Conservation (phyloP, 1,140 invertebrate genomes). For the Tetragnatha versicolor region DNA sequence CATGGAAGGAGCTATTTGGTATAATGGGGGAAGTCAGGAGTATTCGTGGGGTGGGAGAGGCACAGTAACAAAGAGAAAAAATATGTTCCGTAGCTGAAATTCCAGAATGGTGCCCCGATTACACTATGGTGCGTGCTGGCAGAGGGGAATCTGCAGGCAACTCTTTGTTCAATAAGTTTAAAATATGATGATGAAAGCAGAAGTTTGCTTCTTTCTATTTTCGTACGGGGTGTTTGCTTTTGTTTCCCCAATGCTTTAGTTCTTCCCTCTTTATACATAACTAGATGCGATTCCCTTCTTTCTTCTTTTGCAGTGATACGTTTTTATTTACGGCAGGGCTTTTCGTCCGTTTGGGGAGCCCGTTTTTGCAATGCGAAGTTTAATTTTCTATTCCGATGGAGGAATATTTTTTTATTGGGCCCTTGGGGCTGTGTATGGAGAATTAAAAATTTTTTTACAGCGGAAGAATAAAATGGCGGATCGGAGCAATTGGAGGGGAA, state of each 20-base stretch:
- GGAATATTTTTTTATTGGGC: slow-evolving; percentile 21
- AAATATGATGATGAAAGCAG: slow-evolving; percentile 41
- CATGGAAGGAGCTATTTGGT: slow-evolving; percentile 33
- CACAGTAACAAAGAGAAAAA: slow-evolving; percentile 1
- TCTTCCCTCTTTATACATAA: background rate
- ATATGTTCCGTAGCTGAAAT: background rate
- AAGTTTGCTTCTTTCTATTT: background rate
- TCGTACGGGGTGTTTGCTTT: background rate
- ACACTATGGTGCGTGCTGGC: background rate
- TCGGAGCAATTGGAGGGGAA: no score
- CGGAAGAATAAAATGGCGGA: no score
- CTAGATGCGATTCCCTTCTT: slow-evolving; percentile 21
- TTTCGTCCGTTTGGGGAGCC: slow-evolving; percentile 5
- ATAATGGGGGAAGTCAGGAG: slow-evolving; percentile 27
- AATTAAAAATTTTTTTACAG: slow-evolving; percentile 35
- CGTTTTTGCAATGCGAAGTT: slow-evolving; percentile 38
- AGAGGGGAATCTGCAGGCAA: background rate
- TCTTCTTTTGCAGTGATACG: slow-evolving; percentile 19
- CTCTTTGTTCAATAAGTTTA: slow-evolving; percentile 46
- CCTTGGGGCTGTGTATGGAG: background rate
- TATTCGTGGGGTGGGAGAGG: background rate
- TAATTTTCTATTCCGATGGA: slow-evolving; percentile 29
- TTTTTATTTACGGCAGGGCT: slow-evolving; percentile 21
- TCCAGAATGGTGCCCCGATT: background rate
- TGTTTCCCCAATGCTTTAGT: no score